phyloP scores from a whole-genome alignment of 2,797 vertebrate species.

The Natrix natrix region DNA sequence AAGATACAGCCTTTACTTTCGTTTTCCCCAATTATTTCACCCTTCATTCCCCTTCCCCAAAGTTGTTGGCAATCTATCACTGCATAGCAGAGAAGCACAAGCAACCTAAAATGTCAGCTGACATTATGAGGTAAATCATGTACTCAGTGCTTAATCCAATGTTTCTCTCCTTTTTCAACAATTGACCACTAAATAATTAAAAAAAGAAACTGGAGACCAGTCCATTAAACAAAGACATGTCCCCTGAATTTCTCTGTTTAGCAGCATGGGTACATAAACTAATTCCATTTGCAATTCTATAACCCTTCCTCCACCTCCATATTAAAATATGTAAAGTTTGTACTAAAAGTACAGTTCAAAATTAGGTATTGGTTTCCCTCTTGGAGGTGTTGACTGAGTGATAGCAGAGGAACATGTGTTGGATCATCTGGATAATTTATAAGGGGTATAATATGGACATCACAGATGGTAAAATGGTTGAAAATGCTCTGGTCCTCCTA shows the following conservation, averaged over 20 bases:
- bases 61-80: background rate
- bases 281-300: background rate
- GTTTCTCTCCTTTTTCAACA: background rate
- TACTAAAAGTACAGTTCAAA: background rate
- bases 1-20: background rate
- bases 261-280: background rate
- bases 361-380: background rate
- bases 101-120: background rate
- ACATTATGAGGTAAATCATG: background rate
- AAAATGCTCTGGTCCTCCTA: background rate
- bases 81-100: background rate
- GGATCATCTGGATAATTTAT: background rate
- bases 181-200: background rate
- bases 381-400: background rate
- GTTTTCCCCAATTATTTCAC: background rate
- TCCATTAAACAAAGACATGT: background rate
- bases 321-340: background rate
- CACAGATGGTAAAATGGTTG: background rate
- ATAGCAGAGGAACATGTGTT: background rate
- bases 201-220: background rate
- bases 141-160: background rate
- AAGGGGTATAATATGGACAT: background rate
- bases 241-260: background rate
- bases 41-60: background rate
- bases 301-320: background rate